A percentile compares a stretch with the other conserved stretches of the same genome.
Evolutionary conservation across 2,113 vertebrate genomes (phyloP).

Genomic region (Alligator mississippiensis): DNA sequence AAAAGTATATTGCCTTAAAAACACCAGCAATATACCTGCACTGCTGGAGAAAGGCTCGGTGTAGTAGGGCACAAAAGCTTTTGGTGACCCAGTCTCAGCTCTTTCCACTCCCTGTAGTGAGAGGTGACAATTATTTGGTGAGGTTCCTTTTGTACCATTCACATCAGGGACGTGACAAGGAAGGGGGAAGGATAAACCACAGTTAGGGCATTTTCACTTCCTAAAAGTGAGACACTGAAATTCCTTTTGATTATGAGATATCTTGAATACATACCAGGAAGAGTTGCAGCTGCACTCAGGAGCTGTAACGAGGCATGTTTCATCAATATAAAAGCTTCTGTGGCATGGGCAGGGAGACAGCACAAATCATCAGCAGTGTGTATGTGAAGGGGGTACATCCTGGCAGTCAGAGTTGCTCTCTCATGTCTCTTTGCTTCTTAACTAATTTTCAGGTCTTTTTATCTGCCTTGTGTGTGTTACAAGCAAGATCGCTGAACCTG

Average conservation of each 20-base stretch:
- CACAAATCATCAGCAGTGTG: neutral
- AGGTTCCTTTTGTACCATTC: neutral
- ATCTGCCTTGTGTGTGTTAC: neutral
- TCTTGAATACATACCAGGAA: slow-evolving; percentile 59
- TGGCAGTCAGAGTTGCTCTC: neutral
- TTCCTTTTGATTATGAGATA: slow-evolving; percentile 51
- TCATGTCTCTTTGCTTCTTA: neutral
- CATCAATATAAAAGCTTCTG: neutral
- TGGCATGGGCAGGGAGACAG: neutral
- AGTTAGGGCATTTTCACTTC: slow-evolving; percentile 56
- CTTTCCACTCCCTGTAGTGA: accelerated
- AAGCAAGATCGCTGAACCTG: too few species aligned
- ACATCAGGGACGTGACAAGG: neutral
- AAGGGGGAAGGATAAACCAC: accelerated
- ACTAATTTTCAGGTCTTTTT: accelerated
- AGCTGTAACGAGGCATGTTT: slow-evolving; percentile 17
- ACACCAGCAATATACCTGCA: too few species aligned
- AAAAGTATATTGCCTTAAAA: too few species aligned
- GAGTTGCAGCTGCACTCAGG: accelerated
- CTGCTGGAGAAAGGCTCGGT: too few species aligned
- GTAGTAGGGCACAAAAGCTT: too few species aligned
- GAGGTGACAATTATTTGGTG: neutral
- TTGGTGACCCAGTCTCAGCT: neutral
- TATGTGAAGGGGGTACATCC: neutral
- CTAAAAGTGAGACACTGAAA: slow-evolving; percentile 30